Evolutionary conservation across 2,888 invertebrate genomes (phyloP), one percentile per base, ranked within the genome.

Genomic region (Cephus nigrinus): DNA sequence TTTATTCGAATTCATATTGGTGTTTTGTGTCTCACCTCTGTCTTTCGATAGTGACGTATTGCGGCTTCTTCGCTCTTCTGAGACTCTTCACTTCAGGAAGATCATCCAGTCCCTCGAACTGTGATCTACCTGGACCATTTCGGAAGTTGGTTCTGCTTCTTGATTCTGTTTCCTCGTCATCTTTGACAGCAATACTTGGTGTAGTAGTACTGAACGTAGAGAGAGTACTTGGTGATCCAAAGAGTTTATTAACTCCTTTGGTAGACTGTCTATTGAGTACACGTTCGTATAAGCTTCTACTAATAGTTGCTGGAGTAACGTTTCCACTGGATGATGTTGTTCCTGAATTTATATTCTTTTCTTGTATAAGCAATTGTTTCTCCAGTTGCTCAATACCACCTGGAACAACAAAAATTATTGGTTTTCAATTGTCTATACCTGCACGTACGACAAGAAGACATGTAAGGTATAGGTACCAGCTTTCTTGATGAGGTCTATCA

Each of bases 361-460:
- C 93, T 84, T 94, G 93, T 11, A 93, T 88, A 35, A 93, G 92
- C 30, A 97, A 91, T 80, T 97, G 96, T 86, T 96, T 97, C 90
- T 97, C 97, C 30, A 97, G 90, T 87, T 97, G 96, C 88, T 97
- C 97, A 1, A 97, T 94, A 30, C 97, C 97, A 82, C 96, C 96
- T 95, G 84, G n/a, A 84, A 80, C 69, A 72, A 9, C 31, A 23
- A 71, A 12, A 33, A 30, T 23, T 55, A 2, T 55, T 55, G 23
- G 9, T 55, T 9, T 55, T 55, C 23, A 55, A 55, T 55, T 23
- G 23, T 23, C 23, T 23, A 23, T 23, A 23, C 9, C 2, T 55
- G 23, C 9, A 9, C 23, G 23, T 55, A 55, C 9, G 23, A 55
- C 9, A 55, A 55, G 55, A 55, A 55, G 55, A 55, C 23, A 55